Evolutionary conservation across 2,888 invertebrate species (phyloP), one percentile per base, ranked within the genome.

Genomic region (Choreutis nemorana): DNA sequence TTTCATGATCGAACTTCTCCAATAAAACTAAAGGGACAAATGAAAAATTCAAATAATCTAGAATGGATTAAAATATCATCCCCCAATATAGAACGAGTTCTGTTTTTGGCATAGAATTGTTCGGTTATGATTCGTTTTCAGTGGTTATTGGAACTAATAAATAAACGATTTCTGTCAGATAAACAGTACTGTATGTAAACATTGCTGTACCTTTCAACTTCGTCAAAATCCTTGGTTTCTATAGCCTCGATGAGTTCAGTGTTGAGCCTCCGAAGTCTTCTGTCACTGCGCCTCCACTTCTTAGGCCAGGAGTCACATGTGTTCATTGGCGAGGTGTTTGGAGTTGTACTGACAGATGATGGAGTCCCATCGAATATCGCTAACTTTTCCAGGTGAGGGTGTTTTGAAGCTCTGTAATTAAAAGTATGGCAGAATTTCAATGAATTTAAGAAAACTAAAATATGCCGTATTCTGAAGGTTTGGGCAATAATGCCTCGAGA

Each of bases 191-290:
- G 10, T 9, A 6, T 10, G n/a, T n/a, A n/a, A n/a, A n/a, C n/a
- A n/a, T n/a, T 15, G 34, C 36, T 26, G 31, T 35, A 73, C 80
- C 60, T 58, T 41, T 73, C 66, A 3, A 72, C 60, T 33, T 70
- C 67, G 14, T 67, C 64, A 2, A 63, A 39, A 26, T 79, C 56
- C 29, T 65, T 57, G 1, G 29, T 33, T 3, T 67, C 63, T 2
- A 77, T 70, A 15, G 79, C 80, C 16, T 72, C 71, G 6, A 81
- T 49, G 12, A 81, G 56, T 35, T 81, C 80, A 0, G 79, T 77
- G 39, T 81, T 81, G 1, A 79, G 57, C n/a, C 80, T 55, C 28
- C 71, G 53, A 22, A 66, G 48, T 0, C 77, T 48, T 2, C 75
- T 44, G 41, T 78, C 77, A 20, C 67, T 62, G 1, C 78, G 52